phyloP scores from a whole-genome alignment of 2,888 invertebrate species.

The Dexiosoma caninum region DNA sequence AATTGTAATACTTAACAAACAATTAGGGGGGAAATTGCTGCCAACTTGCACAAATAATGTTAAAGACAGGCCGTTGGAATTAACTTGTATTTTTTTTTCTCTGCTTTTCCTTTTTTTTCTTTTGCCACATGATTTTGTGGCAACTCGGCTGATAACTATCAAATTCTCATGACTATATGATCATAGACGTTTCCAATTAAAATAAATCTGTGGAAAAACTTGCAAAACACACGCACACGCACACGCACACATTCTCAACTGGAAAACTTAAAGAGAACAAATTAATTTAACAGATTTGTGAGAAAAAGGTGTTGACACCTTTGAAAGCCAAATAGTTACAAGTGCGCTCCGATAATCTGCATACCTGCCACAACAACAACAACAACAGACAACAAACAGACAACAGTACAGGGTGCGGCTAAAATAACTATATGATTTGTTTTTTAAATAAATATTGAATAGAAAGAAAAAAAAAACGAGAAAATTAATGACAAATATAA shows the following conservation, averaged over 20 bases:
- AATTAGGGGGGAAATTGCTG: slow-evolving; percentile 30
- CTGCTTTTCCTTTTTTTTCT: no score
- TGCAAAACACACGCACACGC: neutral
- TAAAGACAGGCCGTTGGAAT: slow-evolving; percentile 1
- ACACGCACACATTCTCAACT: neutral
- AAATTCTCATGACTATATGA: neutral
- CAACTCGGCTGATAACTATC: neutral
- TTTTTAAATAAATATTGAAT: no score
- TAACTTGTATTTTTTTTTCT: neutral
- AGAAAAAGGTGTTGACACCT: slow-evolving; percentile 63
- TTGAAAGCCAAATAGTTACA: slow-evolving; percentile 54
- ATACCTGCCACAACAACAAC: slow-evolving; percentile 41
- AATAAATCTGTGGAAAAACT: slow-evolving; percentile 38
- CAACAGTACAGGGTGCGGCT: no score
- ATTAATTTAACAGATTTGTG: slow-evolving; percentile 63
- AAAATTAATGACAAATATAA: no score
- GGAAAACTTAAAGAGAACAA: slow-evolving; percentile 42
- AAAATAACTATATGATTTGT: no score
- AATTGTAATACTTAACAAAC: slow-evolving; percentile 23
- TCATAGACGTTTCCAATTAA: slow-evolving; percentile 38
- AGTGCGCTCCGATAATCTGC: slow-evolving; percentile 62
- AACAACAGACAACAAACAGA: neutral
- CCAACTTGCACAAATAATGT: neutral
- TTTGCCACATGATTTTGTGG: neutral
- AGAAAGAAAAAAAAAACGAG: no score